Base-by-base conservation (phyloP, 2,797 vertebrate species). In the Molossus alvarezi region DNA sequence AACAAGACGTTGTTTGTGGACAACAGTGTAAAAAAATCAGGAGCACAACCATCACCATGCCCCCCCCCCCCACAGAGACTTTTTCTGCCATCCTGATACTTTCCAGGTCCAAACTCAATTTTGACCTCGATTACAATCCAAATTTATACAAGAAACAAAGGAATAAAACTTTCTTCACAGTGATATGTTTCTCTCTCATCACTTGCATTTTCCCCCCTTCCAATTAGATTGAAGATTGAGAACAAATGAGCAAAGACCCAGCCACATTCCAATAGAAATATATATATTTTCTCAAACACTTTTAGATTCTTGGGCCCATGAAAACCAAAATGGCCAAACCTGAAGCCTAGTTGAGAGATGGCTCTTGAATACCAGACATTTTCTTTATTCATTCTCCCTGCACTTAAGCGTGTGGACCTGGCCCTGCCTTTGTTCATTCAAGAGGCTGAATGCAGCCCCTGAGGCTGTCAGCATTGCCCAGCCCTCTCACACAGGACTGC, bases 311-410 rank as follows among this genome's bases (percentile, higher is more conserved):
- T 95, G 15, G n/a, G 58, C 0, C 2, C 20, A 27, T 92, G 51
- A 92, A 91, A 94, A 64, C 6, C 23, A 14, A 82, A 75, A 84
- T 67, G 5, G 23, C 21, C 62, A 83, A 87, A 83, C 67, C 13
- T 48, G 48, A 93, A 75, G 48, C 14, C 20, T 48, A 12, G 29
- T 13, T 94, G 79, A 95, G 89, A 79, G 41, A 9, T 18, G 55
- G 76, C 14, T 75, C 33, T 93, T 82, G 88, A 86, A 88, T 41
- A 65, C 21, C 72, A 94, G 88, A n/a, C 67, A 69, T 95, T 95
- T 88, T 86, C 77, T 95, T 92, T 88, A 73, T 86, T 90, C 65
- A 57, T 57, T 96, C 69, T 80, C 29, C 23, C 76, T 69, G 48
- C 76, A 64, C 88, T 95, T 64, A 51, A 82, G 62, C 76, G 25